Conservation (phyloP, 2,888 invertebrate genomes). For the Caenorhabditis sp. region DNA sequence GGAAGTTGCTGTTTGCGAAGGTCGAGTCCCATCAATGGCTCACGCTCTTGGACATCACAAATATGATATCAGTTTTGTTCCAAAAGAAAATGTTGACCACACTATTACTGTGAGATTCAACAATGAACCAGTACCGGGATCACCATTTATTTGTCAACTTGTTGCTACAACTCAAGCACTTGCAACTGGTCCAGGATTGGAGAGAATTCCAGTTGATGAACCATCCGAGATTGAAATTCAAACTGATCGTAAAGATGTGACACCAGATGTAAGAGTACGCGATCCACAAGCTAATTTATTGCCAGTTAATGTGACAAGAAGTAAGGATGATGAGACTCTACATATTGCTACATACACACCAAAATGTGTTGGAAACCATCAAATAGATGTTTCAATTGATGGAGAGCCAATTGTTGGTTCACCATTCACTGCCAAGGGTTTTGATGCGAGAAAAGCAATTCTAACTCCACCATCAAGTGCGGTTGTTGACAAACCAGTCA, state of each 20-base stretch:
- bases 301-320: constrained; percentile 53
- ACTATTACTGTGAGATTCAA: constrained; percentile 70
- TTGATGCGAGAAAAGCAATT: constrained; percentile 91
- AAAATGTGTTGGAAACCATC: constrained; percentile 77
- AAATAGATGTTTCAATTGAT: constrained; percentile 59
- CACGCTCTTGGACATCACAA: constrained; percentile 87
- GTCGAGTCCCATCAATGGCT: constrained; percentile 92
- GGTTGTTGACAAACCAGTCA: constrained; percentile 88
- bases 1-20: constrained; percentile 97
- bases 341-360: constrained; percentile 80
- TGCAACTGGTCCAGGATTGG: constrained; percentile 79
- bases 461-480: constrained; percentile 86
- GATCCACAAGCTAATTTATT: constrained; percentile 62
- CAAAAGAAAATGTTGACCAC: constrained; percentile 66
- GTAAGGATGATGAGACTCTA: constrained; percentile 46
- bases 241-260: constrained; percentile 33
- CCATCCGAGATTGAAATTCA: constrained; percentile 74
- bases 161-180: constrained; percentile 78
- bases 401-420: constrained; percentile 68
- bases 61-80: constrained; percentile 71
- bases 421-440: constrained; percentile 72
- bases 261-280: constrained; percentile 54
- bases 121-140: constrained; percentile 79
- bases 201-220: constrained; percentile 79
- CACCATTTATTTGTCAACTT: constrained; percentile 91